phyloP scores from a whole-genome alignment of 2,113 vertebrate species.

The Neolamprologus hecqui region DNA sequence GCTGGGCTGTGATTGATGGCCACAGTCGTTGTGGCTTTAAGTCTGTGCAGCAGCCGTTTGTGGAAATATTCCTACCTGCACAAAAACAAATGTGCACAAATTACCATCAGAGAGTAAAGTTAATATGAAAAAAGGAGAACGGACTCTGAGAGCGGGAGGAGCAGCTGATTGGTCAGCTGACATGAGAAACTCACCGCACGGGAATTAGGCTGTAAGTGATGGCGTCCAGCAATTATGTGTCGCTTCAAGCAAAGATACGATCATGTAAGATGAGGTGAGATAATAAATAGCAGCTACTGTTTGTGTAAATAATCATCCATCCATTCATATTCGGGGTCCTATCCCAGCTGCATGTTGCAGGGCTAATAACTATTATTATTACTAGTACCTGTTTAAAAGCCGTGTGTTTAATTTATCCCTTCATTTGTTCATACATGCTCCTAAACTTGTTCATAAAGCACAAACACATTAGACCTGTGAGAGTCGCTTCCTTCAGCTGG shows the following conservation, averaged over 20 bases:
- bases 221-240: background rate
- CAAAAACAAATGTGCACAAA: background rate
- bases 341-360: background rate
- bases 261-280: background rate
- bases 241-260: background rate
- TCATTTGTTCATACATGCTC: background rate
- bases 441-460: background rate
- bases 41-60: background rate
- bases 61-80: background rate
- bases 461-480: background rate
- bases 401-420: background rate
- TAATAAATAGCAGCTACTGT: background rate
- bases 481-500: background rate
- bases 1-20: background rate
- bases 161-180: background rate
- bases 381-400: background rate
- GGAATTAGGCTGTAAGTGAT: background rate
- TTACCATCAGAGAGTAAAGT: background rate
- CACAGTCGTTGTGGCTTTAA: background rate
- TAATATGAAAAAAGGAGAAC: background rate
- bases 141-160: background rate
- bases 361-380: background rate
- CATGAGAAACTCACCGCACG: background rate
- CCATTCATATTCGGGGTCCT: background rate
- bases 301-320: background rate